Evolutionary conservation across 2,113 vertebrate genomes (phyloP), one percentile per base, ranked within the genome.

Genomic region (Camelus bactrianus): DNA sequence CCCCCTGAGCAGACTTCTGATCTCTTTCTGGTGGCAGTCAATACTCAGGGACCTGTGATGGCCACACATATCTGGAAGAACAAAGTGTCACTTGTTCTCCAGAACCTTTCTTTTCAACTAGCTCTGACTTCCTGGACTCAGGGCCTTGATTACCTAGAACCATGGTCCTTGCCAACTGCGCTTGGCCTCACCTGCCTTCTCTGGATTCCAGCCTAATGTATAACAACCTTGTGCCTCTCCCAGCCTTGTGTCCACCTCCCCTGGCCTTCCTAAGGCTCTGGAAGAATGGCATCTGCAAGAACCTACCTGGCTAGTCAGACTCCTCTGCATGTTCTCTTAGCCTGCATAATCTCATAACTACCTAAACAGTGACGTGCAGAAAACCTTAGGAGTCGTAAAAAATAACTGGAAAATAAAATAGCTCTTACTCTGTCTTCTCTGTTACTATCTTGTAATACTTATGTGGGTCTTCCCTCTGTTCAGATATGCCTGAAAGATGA

Each of bases 151-250:
- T 58, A 91, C 32, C 58, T 90, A 73, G 58, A 96, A 80, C 3
- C 42, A 82, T 42, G 52, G 42, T 24, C 32, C 38, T 62, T 80
- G 92, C 76, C 86, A 93, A 60, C 46, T n/a, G 10, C 0, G 0
- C 32, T 48, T 94, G 93, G 75, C 50, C 58, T 95, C 65, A 65
- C 38, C 52, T 94, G 80, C 76, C 76, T 88, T 96, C 38, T 56
- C 72, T 91, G 92, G 93, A 95, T 62, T 93, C 12, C 24, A 62
- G 83, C 88, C 88, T 93, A 30, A 90, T 83, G 32, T 67, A 64
- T 13, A 91, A 87, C 24, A 76, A 38, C 54, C 35, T 24, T 11
- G 13, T 90, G 81, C 17, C n/a, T 58, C 54, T 94, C 80, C 91
- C 82, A 95, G 64, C 54, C 26, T 93, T 85, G 52, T 70, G 19